Conservation (phyloP, 2,797 vertebrate genomes). For the Sebastes iracundus region DNA sequence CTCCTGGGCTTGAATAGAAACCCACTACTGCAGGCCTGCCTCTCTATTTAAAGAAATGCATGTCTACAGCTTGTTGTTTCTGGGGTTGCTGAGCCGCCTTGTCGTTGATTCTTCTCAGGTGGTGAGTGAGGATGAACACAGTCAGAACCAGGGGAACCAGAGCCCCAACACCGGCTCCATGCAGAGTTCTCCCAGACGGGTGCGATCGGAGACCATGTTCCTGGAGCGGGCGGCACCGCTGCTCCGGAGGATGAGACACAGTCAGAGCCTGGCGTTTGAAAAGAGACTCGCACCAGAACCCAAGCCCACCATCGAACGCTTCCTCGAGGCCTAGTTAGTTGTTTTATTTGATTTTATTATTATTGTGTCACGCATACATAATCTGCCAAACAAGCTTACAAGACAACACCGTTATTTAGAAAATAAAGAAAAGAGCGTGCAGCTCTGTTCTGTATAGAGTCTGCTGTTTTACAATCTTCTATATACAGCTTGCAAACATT, state of each 20-base stretch:
- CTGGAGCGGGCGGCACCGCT: conserved; percentile 90
- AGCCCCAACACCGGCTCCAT: conserved; percentile 90
- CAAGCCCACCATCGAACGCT: conserved; percentile 95
- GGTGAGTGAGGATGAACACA: conserved; percentile 94
- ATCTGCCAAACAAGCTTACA: too few species aligned
- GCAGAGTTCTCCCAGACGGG: conserved; percentile 92
- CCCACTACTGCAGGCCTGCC: background rate
- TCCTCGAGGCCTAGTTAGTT: conserved; percentile 91
- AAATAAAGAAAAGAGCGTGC: too few species aligned
- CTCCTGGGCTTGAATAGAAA: background rate
- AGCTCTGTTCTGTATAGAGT: too few species aligned
- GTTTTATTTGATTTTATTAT: too few species aligned
- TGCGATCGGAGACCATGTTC: conserved; percentile 93
- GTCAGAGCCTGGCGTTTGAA: conserved; percentile 96
- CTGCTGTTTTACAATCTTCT: rapidly evolving
- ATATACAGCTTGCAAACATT: background rate
- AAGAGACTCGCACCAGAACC: conserved; percentile 92
- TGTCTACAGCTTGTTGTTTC: background rate
- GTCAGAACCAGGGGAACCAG: conserved; percentile 91
- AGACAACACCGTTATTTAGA: too few species aligned
- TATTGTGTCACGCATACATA: too few species aligned
- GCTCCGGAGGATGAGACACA: conserved; percentile 92
- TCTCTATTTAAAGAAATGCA: background rate
- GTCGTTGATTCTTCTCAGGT: conserved; percentile 77
- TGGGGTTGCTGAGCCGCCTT: background rate